Percentiles rank a stretch among this genome's conserved stretches.
These are phyloP conservation scores for Zootermopsis nevadensis DNA, from an alignment of 2,888 invertebrate species.

Conservation along the genomic window DNA sequence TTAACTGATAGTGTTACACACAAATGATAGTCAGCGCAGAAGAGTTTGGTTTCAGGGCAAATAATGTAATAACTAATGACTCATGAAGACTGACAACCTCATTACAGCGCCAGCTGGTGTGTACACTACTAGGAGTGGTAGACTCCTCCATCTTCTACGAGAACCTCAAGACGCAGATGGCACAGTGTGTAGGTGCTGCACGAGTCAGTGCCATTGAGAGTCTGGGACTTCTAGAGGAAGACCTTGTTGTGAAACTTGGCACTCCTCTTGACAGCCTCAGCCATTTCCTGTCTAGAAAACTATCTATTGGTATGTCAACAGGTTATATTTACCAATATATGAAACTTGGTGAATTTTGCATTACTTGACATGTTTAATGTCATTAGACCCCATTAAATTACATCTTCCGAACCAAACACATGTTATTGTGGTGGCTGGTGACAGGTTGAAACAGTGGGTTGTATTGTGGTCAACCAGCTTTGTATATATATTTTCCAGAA, in stretches of 20 bases:
- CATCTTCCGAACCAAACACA: no score
- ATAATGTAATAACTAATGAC: neutral
- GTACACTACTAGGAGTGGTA: slow-evolving; percentile 84
- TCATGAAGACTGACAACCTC: no score
- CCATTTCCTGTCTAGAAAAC: slow-evolving; percentile 83
- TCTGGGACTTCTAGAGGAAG: slow-evolving; percentile 88
- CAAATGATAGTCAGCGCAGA: no score
- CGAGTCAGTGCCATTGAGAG: slow-evolving; percentile 83
- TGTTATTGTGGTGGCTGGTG: no score
- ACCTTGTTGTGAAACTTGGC: slow-evolving; percentile 81
- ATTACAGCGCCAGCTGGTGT: slow-evolving; percentile 82
- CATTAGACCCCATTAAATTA: no score
- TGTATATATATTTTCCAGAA: slow-evolving; percentile 63
- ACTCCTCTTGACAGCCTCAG: slow-evolving; percentile 95
- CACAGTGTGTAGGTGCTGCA: slow-evolving; percentile 77
- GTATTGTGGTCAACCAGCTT: no score
- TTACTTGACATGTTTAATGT: no score
- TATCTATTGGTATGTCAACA: slow-evolving; percentile 75
- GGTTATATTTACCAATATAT: no score
- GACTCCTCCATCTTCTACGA: slow-evolving; percentile 92
- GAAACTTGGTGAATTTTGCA: no score
- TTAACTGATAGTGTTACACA: no score
- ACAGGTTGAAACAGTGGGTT: no score
- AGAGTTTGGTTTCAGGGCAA: no score
- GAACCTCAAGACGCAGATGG: slow-evolving; percentile 86